Conservation (phyloP, 2,113 vertebrate species). For the Piliocolobus tephrosceles region DNA sequence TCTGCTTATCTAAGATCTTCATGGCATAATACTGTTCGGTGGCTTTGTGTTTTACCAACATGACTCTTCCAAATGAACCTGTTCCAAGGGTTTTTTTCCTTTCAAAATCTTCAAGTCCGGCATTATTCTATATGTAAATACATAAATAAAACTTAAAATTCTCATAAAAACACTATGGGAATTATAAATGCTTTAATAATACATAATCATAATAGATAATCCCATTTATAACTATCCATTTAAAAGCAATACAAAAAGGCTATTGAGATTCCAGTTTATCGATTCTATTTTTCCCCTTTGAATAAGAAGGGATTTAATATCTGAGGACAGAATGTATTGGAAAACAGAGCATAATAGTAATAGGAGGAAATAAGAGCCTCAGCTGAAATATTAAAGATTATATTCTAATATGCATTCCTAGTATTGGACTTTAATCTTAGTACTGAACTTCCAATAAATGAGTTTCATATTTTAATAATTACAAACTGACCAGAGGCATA, state of each 20-base stretch:
- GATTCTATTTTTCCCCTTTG: background rate
- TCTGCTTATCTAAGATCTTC: conserved; percentile 99
- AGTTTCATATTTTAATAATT: conserved; percentile 36
- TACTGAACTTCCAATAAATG: background rate
- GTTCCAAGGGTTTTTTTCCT: conserved; percentile 98
- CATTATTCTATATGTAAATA: conserved; percentile 89
- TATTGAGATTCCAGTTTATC: conserved; percentile 22
- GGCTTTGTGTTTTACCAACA: conserved; percentile 98
- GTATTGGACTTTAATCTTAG: background rate
- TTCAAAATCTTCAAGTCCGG: conserved; percentile 97
- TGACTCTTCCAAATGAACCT: conserved; percentile 98
- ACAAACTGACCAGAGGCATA: background rate
- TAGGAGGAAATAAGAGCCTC: background rate
- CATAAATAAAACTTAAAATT: conserved; percentile 55
- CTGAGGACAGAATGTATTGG: conserved; percentile 8
- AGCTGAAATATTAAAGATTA: conserved; percentile 1
- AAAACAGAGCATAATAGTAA: conserved; percentile 9
- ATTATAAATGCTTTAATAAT: background rate
- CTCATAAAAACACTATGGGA: background rate
- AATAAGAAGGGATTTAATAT: conserved; percentile 40
- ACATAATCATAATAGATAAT: background rate
- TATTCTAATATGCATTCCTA: background rate
- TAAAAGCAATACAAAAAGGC: conserved; percentile 25
- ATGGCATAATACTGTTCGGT: conserved; percentile 98
- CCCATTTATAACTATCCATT: conserved; percentile 11